Evolutionary conservation across 2,113 vertebrate genomes (phyloP).

Genomic region (Vicugna pacos): DNA sequence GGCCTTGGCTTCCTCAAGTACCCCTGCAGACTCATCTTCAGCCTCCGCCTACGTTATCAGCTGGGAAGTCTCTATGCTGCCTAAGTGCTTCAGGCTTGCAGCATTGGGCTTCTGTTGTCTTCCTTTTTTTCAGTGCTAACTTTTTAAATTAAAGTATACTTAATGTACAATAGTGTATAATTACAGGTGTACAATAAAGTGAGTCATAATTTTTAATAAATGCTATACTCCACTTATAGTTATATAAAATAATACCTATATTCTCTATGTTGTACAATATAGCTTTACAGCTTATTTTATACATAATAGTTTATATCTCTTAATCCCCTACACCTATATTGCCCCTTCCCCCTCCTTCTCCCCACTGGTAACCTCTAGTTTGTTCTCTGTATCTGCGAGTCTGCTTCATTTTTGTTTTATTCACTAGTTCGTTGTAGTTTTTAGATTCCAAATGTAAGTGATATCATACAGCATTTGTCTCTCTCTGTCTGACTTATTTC

Average conservation of each 20-base stretch:
- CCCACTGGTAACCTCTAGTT: background rate
- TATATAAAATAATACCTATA: no score
- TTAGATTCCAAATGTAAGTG: background rate
- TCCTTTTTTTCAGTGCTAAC: no score
- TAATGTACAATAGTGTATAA: no score
- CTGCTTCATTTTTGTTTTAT: background rate
- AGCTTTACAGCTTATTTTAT: background rate
- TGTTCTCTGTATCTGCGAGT: background rate
- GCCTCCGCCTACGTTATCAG: conserved; percentile 94
- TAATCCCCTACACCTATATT: background rate
- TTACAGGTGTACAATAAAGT: no score
- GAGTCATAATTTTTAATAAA: no score
- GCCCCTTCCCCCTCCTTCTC: background rate
- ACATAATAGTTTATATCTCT: background rate
- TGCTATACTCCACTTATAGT: no score
- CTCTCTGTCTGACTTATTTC: background rate
- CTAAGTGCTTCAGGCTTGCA: conserved; percentile 92
- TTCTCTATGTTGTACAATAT: background rate
- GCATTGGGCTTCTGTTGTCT: conserved; percentile 88
- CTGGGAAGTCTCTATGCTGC: conserved; percentile 89
- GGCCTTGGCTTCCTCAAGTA: conserved; percentile 92
- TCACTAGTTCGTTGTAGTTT: background rate
- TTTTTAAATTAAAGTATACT: no score
- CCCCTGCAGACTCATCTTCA: conserved; percentile 90
- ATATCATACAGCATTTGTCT: background rate